These are phyloP conservation scores for Numenius arquata DNA, from an alignment of 2,113 vertebrate species.

Conservation along the genomic window DNA sequence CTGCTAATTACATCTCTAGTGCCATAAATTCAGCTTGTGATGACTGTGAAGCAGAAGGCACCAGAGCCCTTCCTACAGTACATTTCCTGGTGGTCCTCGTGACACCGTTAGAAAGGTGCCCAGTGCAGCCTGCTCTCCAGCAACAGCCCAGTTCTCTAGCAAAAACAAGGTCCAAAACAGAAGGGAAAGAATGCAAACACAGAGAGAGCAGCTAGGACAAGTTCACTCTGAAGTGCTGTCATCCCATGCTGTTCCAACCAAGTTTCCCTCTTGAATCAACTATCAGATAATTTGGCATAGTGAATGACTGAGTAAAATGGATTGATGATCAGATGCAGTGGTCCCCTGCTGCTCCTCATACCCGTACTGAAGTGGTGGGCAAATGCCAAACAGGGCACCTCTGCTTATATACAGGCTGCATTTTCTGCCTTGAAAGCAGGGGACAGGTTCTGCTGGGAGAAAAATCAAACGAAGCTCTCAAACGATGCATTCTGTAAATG, in stretches of 20 bases:
- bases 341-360: not conserved
- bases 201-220: not conserved
- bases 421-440: not conserved
- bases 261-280: not conserved
- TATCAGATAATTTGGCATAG: not conserved
- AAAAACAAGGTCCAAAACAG: not conserved
- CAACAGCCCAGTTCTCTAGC: not conserved
- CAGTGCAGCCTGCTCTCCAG: not conserved
- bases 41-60: not conserved
- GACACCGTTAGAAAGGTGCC: not conserved
- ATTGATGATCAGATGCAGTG: not conserved
- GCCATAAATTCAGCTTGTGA: not conserved
- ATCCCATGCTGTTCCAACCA: fast-evolving
- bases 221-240: not conserved
- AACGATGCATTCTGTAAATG: not conserved
- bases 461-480: not conserved
- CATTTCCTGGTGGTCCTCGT: not conserved
- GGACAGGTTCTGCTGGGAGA: not conserved
- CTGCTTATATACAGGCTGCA: not conserved
- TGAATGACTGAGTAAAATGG: not conserved
- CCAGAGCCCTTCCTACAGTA: not conserved
- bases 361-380: fast-evolving
- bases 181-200: not conserved
- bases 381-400: not conserved
- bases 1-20: not conserved